Evolutionary conservation across 1,140 invertebrate genomes (phyloP), one percentile per base, ranked within the genome.

Genomic region (Octopus sinensis): DNA sequence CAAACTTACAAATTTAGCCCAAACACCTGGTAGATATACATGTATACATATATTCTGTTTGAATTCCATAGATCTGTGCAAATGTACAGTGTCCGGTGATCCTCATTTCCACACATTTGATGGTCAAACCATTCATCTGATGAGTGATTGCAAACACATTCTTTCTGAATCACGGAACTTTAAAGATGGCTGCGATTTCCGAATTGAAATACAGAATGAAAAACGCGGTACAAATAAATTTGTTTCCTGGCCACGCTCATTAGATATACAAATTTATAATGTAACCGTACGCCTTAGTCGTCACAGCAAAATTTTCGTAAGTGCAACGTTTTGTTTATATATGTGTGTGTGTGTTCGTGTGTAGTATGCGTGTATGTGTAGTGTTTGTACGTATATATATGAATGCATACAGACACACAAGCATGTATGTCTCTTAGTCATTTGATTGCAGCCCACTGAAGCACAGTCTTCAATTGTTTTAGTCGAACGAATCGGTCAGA

Each of bases 91-190:
- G 0, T 97, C 96, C 86, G 96, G 96, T 2, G 96, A 97, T 90
- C 96, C 96, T 0, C 96, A 97, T 87, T 97, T 97, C 88, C 94
- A 94, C 83, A 97, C 96, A 9, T 98, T 97, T 87, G 96, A 98
- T 86, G 96, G 96, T 23, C 94, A 95, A 86, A 95, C 96, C 85
- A 97, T 95, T 88, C 96, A 94, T 86, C 98, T 97, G 87, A 95
- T 96, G 87, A 90, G 89, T n/a, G 83, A 68, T 4, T 88, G 87
- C 77, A 82, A 84, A 76, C 87, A 88, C 82, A 85, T 82, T 2
- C 75, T 86, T 23, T 81, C 82, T 0, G 81, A 85, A 93, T 93
- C 30, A 77, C 81, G 52, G 51, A 76, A 53, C 23, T 77, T 52
- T 17, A 17, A 86, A 54, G 81, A 85, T 30, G 51, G 6, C 5